Conservation (phyloP, 2,113 vertebrate genomes). For the Toxotes jaculatrix region DNA sequence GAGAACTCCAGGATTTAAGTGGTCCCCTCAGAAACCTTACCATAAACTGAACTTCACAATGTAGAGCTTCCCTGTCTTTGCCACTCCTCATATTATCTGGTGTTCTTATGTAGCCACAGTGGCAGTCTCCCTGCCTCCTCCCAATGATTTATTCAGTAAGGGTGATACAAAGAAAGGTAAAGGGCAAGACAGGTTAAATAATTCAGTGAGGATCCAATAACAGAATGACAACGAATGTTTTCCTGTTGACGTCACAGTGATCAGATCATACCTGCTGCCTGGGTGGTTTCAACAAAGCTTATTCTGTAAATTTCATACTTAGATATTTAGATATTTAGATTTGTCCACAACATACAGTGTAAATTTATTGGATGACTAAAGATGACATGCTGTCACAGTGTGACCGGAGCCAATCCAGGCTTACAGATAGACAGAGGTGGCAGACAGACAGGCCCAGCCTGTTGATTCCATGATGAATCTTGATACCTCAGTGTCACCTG, state of each 20-base stretch:
- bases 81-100: background rate
- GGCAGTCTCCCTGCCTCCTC: no score
- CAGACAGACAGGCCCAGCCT: no score
- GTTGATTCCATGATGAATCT: constrained; percentile 72
- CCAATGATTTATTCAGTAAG: constrained; percentile 65
- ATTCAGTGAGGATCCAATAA: constrained; percentile 66
- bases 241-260: background rate
- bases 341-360: background rate
- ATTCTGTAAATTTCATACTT: background rate
- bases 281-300: background rate
- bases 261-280: background rate
- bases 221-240: constrained; percentile 19
- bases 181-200: constrained; percentile 63
- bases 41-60: no score
- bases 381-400: background rate
- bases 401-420: background rate
- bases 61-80: background rate
- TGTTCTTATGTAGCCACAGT: background rate
- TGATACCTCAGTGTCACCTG: constrained; percentile 67
- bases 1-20: no score
- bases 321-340: background rate
- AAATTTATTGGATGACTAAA: background rate
- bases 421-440: background rate
- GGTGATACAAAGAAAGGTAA: constrained; percentile 42
- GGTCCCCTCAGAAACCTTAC: background rate